These are phyloP conservation scores for Drosophila pectinifera DNA, from an alignment of 1,140 invertebrate species.

Conservation along the genomic window DNA sequence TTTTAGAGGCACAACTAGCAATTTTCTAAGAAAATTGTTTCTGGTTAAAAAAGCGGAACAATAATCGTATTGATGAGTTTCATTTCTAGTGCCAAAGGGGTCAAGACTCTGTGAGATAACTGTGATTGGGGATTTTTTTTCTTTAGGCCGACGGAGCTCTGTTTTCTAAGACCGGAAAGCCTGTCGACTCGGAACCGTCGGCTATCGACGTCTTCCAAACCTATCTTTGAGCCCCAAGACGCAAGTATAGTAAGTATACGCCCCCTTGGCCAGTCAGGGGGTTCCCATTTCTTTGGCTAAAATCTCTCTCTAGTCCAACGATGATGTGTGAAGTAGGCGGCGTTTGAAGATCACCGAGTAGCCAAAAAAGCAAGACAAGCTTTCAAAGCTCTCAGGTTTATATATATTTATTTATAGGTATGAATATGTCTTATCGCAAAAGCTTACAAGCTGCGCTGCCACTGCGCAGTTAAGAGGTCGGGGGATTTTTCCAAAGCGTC, in stretches of 20 bases:
- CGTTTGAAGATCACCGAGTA: constrained; percentile 23
- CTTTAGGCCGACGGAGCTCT: neutral
- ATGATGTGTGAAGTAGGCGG: constrained; percentile 11
- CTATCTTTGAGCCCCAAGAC: neutral
- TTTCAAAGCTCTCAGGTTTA: constrained; percentile 1
- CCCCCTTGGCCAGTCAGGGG: constrained; percentile 23
- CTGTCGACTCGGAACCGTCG: neutral
- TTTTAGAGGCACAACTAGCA: constrained; percentile 31
- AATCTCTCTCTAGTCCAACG: neutral
- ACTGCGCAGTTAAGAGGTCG: constrained; percentile 22
- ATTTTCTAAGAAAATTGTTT: neutral
- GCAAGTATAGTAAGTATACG: constrained; percentile 17
- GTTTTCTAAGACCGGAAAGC: neutral
- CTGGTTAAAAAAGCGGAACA: neutral
- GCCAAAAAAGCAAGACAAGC: constrained; percentile 18
- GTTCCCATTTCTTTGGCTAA: constrained; percentile 21
- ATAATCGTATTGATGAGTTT: constrained; percentile 4
- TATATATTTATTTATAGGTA: constrained; percentile 17
- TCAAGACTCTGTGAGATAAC: constrained; percentile 1
- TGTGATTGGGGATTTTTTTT: constrained; percentile 6
- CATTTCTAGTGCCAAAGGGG: constrained; percentile 6
- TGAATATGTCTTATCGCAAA: constrained; percentile 15
- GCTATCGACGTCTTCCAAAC: constrained; percentile 1
- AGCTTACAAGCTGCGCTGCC: constrained; percentile 26
- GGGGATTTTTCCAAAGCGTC: constrained; percentile 37